A percentile compares a stretch with the other conserved stretches of the same genome.
Conservation (phyloP, 2,888 invertebrate species). For the Drosophila emarginata region DNA sequence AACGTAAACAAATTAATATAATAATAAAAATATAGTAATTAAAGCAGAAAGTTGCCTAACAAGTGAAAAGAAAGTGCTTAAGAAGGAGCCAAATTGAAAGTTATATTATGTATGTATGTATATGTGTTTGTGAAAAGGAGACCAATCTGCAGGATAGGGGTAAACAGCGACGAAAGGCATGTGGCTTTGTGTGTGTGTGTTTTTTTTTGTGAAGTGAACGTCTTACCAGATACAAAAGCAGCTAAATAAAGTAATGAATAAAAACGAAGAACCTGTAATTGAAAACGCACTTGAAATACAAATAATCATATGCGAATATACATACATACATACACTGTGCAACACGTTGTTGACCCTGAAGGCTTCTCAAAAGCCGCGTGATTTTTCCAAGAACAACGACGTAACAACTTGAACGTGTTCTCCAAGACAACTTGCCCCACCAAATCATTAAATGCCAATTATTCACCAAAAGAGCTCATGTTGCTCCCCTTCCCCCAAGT, state of each 20-base stretch:
- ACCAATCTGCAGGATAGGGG: neutral
- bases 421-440: conserved; percentile 7
- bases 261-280: conserved; percentile 60
- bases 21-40: conserved; percentile 1
- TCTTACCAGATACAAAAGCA: conserved; percentile 31
- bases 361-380: conserved; percentile 32
- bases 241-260: conserved; percentile 20
- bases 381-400: conserved; percentile 49
- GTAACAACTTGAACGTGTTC: conserved; percentile 13
- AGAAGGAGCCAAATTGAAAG: neutral
- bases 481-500: conserved; percentile 3
- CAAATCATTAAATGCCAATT: conserved; percentile 32
- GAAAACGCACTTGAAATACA: conserved; percentile 52
- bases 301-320: conserved; percentile 22
- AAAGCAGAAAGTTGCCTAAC: neutral
- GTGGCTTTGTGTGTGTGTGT: neutral
- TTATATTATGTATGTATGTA: neutral
- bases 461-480: conserved; percentile 47
- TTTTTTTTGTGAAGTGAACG: conserved; percentile 44
- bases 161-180: neutral
- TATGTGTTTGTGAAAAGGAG: conserved; percentile 21
- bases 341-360: conserved; percentile 60
- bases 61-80: conserved; percentile 3
- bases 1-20: conserved; percentile 11
- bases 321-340: conserved; percentile 24